A percentile compares a stretch with the other conserved stretches of the same genome.
These are phyloP conservation scores for Drosophila subpulchrella DNA, from an alignment of 1,140 invertebrate genomes.

Conservation along the genomic window DNA sequence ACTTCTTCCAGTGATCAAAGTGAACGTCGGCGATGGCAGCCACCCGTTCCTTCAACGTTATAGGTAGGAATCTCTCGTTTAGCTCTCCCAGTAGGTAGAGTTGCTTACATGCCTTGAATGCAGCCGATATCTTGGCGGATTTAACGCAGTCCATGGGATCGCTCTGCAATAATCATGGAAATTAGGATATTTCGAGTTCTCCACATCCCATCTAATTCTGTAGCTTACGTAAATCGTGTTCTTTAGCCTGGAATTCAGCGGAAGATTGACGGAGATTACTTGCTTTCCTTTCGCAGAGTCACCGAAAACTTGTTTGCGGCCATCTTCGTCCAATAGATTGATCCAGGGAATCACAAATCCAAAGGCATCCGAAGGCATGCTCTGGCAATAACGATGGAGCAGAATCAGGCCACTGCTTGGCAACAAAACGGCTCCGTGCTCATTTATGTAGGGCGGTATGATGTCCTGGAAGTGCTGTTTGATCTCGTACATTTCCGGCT, in stretches of 20 bases:
- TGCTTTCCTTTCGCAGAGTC: constrained; percentile 42
- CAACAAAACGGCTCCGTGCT: constrained; percentile 55
- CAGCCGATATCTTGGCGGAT: constrained; percentile 92
- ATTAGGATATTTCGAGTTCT: background rate
- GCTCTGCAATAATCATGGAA: constrained; percentile 85
- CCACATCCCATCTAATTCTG: background rate
- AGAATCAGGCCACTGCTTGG: constrained; percentile 83
- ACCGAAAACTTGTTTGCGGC: background rate
- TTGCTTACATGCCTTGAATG: constrained; percentile 90
- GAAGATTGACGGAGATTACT: constrained; percentile 85
- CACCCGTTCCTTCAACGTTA: constrained; percentile 86
- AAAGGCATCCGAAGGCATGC: constrained; percentile 93
- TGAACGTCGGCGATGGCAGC: constrained; percentile 64
- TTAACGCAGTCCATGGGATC: constrained; percentile 86
- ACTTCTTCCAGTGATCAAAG: constrained; percentile 85
- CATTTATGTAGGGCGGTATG: constrained; percentile 49
- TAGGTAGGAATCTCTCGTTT: constrained; percentile 90
- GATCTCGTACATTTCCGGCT: constrained; percentile 86
- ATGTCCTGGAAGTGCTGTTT: constrained; percentile 84
- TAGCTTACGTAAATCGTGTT: constrained; percentile 49
- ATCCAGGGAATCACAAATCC: constrained; percentile 84
- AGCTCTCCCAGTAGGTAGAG: constrained; percentile 92
- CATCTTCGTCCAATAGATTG: constrained; percentile 1
- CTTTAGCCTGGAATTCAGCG: constrained; percentile 88
- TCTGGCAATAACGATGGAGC: constrained; percentile 92